Evolutionary conservation across 2,113 vertebrate species (phyloP).

Genomic region (Tautogolabrus adspersus): DNA sequence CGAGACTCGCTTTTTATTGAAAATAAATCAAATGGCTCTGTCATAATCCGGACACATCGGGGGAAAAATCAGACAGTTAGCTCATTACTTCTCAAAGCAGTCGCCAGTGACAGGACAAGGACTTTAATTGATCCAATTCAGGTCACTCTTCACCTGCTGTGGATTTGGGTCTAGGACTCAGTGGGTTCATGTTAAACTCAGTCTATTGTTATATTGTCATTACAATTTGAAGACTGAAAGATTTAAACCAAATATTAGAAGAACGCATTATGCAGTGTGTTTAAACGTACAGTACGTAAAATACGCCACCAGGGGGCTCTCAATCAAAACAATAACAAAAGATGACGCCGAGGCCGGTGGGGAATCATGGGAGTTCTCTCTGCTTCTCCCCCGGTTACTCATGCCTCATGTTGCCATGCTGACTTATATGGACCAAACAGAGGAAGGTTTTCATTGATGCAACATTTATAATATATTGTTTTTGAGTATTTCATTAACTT

Average conservation of each 20-base stretch:
- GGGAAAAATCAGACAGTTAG: background rate
- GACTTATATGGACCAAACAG: no score
- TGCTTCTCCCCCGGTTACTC: no score
- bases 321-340: no score
- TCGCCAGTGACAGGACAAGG: background rate
- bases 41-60: constrained; percentile 7
- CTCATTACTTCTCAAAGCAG: constrained; percentile 20
- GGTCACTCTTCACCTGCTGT: constrained; percentile 22
- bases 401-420: no score
- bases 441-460: no score
- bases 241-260: background rate
- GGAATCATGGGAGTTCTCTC: no score
- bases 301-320: no score
- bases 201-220: background rate
- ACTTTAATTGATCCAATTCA: constrained; percentile 27
- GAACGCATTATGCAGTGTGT: no score
- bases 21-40: constrained; percentile 24
- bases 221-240: background rate
- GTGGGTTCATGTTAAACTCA: background rate
- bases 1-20: constrained; percentile 11
- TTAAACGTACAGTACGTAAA: no score
- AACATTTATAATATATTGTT: no score
- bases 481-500: no score
- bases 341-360: no score
- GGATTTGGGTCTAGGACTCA: background rate